phyloP scores from a whole-genome alignment of 2,797 vertebrate species.

The Xiphophorus birchmanni region DNA sequence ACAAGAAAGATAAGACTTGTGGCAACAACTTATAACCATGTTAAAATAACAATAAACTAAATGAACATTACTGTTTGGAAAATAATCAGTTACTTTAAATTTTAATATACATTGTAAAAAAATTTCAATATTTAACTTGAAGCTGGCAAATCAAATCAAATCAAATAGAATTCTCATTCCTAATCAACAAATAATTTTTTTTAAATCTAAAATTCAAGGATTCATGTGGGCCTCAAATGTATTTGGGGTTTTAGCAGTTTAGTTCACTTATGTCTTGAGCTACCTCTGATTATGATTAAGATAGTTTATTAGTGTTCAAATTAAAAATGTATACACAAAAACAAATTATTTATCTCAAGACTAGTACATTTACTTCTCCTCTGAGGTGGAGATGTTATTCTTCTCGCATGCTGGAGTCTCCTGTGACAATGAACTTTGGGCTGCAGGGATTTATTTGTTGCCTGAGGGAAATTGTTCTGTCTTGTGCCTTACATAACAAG shows the following conservation, averaged over 20 bases:
- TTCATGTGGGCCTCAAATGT: neutral
- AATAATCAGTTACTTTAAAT: neutral
- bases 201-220: neutral
- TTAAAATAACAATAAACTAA: neutral
- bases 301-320: constrained; percentile 8
- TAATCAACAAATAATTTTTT: neutral
- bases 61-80: neutral
- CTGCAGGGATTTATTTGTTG: constrained; percentile 41
- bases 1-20: neutral
- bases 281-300: neutral
- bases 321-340: constrained; percentile 2
- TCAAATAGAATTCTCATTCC: neutral
- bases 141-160: neutral
- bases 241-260: neutral
- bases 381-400: constrained; percentile 40
- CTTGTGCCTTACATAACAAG: constrained; percentile 65
- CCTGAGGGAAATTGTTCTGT: constrained; percentile 63
- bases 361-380: constrained; percentile 32
- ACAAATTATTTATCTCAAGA: constrained; percentile 7
- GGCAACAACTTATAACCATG: neutral
- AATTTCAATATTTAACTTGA: neutral
- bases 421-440: constrained; percentile 50
- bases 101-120: neutral
- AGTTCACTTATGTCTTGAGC: neutral
- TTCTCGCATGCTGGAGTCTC: constrained; percentile 43